Base-by-base conservation (phyloP, 2,113 vertebrate genomes). In the Antigone vipio region DNA sequence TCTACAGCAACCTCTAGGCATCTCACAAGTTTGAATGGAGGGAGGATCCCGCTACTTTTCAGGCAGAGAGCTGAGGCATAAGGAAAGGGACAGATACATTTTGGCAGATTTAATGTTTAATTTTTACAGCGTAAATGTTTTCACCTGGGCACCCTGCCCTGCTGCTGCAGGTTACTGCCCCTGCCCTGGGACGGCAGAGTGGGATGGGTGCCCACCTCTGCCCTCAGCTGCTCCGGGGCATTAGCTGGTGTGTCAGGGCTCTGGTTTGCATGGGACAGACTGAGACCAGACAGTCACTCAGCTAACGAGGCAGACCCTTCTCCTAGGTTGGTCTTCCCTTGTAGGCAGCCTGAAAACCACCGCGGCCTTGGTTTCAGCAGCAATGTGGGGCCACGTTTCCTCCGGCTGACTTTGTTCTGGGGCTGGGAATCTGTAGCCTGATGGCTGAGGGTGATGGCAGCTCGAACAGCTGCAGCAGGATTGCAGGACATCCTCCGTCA, bases 301-400 rank as follows among this genome's bases (percentile, higher is more conserved):
- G 45, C 35, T 64, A 18, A 27, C 0, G 5, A 68, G 23, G 52
- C 62, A 91, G 50, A 68, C 30, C 35, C 24, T 94, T 67, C 77
- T 27, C 32, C 1, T 3, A 64, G 66, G 38, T 8, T 44, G 47
- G 22, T 40, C 53, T 77, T 24, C 49, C 45, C 29, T 74, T 9
- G 55, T 5, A 66, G 45, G 68, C 55, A 91, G 83, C 49, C 27
- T 21, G 30, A 74, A 69, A 84, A 35, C 59, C 56, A 53, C 44
- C 9, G 4, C 0, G 10, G 56, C 56, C 56, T 62, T 58, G 63
- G 67, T 62, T 89, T 74, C 52, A 47, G 83, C 0, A 0, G 29
- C 62, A 23, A 8, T 27, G 38, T 4, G 38, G 52, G 47, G 64
- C 62, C 44, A 34, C 38, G 0, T 44, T 71, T 93, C 50, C 63